These are phyloP conservation scores for Clinocottus analis DNA, from an alignment of 2,113 vertebrate genomes.

Conservation along the genomic window DNA sequence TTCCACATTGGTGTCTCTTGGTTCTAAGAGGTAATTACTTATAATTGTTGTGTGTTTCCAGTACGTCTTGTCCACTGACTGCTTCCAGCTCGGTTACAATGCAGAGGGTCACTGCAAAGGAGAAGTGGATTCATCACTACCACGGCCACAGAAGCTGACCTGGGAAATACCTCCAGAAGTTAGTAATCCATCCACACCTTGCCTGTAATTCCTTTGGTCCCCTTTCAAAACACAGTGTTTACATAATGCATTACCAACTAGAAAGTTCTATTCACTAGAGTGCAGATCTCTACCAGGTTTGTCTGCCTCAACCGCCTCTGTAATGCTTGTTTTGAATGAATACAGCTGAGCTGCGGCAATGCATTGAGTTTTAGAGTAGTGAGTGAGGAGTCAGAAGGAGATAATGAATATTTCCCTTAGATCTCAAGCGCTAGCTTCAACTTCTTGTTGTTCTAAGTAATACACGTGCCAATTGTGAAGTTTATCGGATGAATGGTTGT, in stretches of 20 bases:
- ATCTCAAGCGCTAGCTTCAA: no score
- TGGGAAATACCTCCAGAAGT: slow-evolving; percentile 92
- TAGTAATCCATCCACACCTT: slow-evolving; percentile 30
- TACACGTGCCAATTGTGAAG: no score
- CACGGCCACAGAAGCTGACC: slow-evolving; percentile 86
- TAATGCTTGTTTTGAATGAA: neutral
- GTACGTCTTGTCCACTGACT: slow-evolving; percentile 88
- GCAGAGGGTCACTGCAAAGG: slow-evolving; percentile 94
- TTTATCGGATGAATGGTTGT: no score
- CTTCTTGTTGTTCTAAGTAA: no score
- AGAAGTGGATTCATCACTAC: slow-evolving; percentile 83
- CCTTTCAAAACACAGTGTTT: neutral
- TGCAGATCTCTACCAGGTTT: neutral
- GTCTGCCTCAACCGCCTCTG: neutral
- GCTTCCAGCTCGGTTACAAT: slow-evolving; percentile 90
- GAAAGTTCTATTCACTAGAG: neutral
- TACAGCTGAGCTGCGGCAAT: no score
- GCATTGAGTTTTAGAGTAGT: no score
- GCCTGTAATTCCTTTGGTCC: neutral
- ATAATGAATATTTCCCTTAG: no score
- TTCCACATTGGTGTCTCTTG: neutral
- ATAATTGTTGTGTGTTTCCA: slow-evolving; percentile 63
- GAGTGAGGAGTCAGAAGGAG: no score
- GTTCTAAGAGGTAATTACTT: neutral
- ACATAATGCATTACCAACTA: neutral